Conservation (phyloP, 2,797 vertebrate species). For the Sorex maritimensis region DNA sequence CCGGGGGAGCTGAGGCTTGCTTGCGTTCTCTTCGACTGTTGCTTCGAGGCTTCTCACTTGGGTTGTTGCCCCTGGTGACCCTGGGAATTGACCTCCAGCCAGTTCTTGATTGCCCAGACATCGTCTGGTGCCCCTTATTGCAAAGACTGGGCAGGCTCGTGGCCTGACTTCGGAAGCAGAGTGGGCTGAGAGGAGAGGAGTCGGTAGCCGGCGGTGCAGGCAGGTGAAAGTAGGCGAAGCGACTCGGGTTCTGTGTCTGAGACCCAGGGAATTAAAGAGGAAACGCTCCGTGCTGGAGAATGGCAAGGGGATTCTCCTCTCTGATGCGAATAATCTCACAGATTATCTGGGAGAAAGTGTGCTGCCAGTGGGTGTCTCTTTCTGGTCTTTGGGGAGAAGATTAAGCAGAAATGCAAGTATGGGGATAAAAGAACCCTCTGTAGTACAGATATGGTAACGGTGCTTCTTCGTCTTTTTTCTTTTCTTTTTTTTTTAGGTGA, state of each 20-base stretch:
- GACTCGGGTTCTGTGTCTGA: background rate
- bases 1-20: background rate
- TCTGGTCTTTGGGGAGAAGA: background rate
- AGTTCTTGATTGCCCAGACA: slow-evolving; percentile 65
- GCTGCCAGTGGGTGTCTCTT: background rate
- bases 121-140: slow-evolving; percentile 79
- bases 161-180: slow-evolving; percentile 61
- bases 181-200: slow-evolving; percentile 59
- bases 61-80: background rate
- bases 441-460: background rate
- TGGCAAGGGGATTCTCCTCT: background rate
- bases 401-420: background rate
- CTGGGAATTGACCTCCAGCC: slow-evolving; percentile 5
- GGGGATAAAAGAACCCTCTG: background rate
- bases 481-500: background rate
- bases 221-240: slow-evolving; percentile 76
- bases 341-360: slow-evolving; percentile 29
- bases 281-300: background rate
- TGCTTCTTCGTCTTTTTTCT: background rate
- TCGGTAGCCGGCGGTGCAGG: slow-evolving; percentile 55
- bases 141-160: slow-evolving; percentile 75
- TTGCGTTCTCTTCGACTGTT: background rate
- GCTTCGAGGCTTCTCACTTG: background rate
- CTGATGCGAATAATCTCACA: background rate
- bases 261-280: background rate